Evolutionary conservation across 2,888 invertebrate genomes (phyloP), one percentile per base, ranked within the genome.

Genomic region (Erpobdella octoculata): DNA sequence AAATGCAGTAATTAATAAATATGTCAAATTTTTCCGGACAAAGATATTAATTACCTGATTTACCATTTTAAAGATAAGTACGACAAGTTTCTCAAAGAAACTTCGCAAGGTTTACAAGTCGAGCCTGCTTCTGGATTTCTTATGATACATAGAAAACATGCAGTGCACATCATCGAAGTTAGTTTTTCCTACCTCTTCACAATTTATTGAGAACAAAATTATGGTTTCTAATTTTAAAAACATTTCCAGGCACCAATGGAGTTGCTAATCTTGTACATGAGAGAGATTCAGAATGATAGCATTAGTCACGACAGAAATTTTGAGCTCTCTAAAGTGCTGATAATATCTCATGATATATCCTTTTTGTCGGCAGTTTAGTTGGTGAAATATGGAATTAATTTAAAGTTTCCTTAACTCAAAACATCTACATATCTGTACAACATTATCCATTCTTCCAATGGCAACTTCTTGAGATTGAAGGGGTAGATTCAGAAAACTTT

Each of bases 391-490:
- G n/a, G 1, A 3, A 4, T 4, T 1, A 21, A 25, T 3, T 59
- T 21, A 59, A 3, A 18, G 28, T 31, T 59, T 53, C 9, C 53
- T 28, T 53, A 25, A 53, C 5, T 15, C 21, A 4, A 28, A 25
- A 25, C 28, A 25, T 21, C 21, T 31, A 62, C 62, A 62, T 62
- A 9, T 28, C 62, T 31, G 33, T 62, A 8, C 62, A n/a, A 28
- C 62, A 62, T 62, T 62, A 62, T 21, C 69, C 46, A 69, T 48
- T 53, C 35, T 69, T 69, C 36, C 31, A 58, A 21, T 69, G 69
- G 69, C 69, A 58, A 58, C n/a, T 48, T 9, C 33, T 69, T 5
- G 69, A 69, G 18, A 69, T 69, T 35, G 69, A 69, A 69, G 58
- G 46, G 21, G 69, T 69, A 3, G 69, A 69, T 37, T 48, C 58